A percentile compares a stretch with the other conserved stretches of the same genome.
Conservation (phyloP, 2,888 invertebrate species). For the Cloeon dipterum region DNA sequence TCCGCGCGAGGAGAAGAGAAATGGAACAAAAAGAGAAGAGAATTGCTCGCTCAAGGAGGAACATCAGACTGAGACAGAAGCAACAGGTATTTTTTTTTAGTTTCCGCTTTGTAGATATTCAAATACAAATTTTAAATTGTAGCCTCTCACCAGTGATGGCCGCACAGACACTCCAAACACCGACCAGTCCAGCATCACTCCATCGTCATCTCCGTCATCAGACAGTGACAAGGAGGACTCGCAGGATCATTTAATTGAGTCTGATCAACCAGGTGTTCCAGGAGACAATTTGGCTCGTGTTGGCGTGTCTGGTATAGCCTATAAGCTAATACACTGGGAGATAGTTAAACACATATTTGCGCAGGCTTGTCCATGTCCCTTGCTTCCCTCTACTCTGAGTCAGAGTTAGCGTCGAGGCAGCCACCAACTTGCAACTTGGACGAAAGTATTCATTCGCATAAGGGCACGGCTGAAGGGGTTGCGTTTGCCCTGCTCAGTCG, state of each 20-base stretch:
- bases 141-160: not conserved
- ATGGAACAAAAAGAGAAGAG: conserved; percentile 22
- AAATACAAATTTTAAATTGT: no score
- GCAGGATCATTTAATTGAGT: not conserved
- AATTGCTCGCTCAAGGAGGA: conserved; percentile 7
- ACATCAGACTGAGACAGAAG: conserved; percentile 3
- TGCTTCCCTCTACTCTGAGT: conserved; percentile 36
- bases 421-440: conserved; percentile 8
- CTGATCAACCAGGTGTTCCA: not conserved
- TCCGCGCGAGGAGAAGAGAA: conserved; percentile 27
- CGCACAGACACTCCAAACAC: not conserved
- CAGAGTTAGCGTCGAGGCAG: conserved; percentile 19
- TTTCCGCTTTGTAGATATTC: no score
- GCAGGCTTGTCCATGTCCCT: conserved; percentile 32
- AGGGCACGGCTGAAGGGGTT: conserved; percentile 46
- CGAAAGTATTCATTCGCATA: not conserved
- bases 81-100: no score
- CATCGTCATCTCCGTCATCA: not conserved
- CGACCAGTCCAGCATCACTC: not conserved
- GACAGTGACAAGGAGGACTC: not conserved
- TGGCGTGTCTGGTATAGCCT: conserved; percentile 12
- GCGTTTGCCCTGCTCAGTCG: conserved; percentile 51
- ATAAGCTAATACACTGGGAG: not conserved
- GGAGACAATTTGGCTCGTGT: conserved; percentile 17
- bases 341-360: not conserved